Evolutionary conservation across 2,888 invertebrate species (phyloP), one percentile per base, ranked within the genome.

Genomic region (Sussaba pulchella): DNA sequence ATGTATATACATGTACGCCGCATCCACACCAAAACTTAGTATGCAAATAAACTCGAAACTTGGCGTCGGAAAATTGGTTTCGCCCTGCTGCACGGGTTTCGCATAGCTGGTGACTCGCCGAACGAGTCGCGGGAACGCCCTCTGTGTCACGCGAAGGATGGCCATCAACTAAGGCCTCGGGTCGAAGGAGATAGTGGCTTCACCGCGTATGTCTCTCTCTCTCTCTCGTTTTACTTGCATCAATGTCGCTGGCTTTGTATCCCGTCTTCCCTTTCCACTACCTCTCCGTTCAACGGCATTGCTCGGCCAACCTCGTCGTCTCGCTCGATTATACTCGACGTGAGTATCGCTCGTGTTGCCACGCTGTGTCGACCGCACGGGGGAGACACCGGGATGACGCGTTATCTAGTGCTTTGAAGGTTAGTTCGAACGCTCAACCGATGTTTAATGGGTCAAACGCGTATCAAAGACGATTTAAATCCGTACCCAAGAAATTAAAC

Each of bases 21-120:
- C 61, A 41, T 59, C 36, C 57, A 24, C n/a, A 36, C 52, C 52
- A 54, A 24, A 78, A 78, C 66, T 73, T 66, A 66, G 72, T 78
- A 78, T 78, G 78, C 73, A 78, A 78, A 78, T 78, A 78, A 67
- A 72, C 66, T 73, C 57, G 52, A 73, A 78, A 78, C 73, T 78
- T 78, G 50, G 50, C 67, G 61, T 73, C 41, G 66, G 67, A 72
- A 73, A 78, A 78, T 78, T 78, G 78, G 73, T 78, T 78, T 78
- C 61, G 73, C 73, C 61, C 31, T 39, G 39, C 31, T 45, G 57
- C 57, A 70, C 54, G 31, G 70, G 43, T 70, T 70, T 70, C 70
- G 70, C 70, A 70, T 57, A 70, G 70, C 70, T 70, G 57, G 70
- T 57, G 57, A 57, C 54, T 70, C 57, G 31, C 70, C 54, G 54